phyloP scores from a whole-genome alignment of 2,888 invertebrate species.

The Andrena haemorrhoa region DNA sequence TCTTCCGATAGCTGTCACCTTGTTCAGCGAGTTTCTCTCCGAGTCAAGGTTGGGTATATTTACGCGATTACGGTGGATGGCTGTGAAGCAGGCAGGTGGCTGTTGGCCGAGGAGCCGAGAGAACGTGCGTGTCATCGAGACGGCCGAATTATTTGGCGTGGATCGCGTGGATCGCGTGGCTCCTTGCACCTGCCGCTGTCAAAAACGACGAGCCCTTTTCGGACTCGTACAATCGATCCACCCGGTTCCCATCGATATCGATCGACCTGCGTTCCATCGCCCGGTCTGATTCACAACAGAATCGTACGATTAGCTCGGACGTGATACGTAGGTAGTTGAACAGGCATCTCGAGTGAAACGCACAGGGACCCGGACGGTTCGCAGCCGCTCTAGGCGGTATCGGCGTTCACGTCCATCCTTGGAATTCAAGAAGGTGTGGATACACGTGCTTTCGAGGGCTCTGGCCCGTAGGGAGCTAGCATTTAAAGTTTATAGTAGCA shows the following conservation, averaged over 20 bases:
- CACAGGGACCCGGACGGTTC: too few species aligned
- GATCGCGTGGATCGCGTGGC: constrained; percentile 64
- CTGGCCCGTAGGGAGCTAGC: constrained; percentile 63
- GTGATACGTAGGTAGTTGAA: too few species aligned
- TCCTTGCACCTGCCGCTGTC: constrained; percentile 67
- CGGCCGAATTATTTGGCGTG: constrained; percentile 66
- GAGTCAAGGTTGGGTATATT: constrained; percentile 29
- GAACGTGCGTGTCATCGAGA: constrained; percentile 59
- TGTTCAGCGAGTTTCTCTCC: constrained; percentile 34
- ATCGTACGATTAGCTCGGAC: too few species aligned
- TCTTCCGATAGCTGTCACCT: constrained; percentile 17
- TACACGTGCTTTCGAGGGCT: constrained; percentile 60
- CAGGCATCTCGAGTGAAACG: too few species aligned
- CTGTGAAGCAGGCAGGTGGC: constrained; percentile 37
- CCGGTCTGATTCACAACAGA: too few species aligned
- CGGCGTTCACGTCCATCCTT: neutral
- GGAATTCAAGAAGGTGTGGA: constrained; percentile 13
- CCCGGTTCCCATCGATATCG: neutral
- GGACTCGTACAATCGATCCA: constrained; percentile 38
- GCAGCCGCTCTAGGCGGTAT: too few species aligned
- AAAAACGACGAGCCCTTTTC: constrained; percentile 27
- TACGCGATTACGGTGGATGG: constrained; percentile 41
- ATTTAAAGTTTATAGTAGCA: constrained; percentile 80
- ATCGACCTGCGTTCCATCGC: neutral
- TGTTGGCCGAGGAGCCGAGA: constrained; percentile 36